These are phyloP conservation scores for Styela plicata DNA, from an alignment of 23 tunicate species.

Conservation along the genomic window DNA sequence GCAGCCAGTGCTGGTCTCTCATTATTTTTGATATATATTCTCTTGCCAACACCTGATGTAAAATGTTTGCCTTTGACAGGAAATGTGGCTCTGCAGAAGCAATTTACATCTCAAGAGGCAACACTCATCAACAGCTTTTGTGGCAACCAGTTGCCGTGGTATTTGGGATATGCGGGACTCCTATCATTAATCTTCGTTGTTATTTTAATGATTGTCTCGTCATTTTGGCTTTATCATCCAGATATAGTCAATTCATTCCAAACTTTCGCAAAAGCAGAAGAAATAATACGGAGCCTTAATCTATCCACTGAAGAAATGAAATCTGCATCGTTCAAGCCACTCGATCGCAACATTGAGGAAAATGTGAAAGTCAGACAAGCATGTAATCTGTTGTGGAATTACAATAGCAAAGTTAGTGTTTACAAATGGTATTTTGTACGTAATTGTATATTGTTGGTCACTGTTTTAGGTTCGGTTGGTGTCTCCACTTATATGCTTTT, in stretches of 20 bases:
- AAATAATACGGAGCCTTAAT: not conserved
- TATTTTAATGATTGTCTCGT: not conserved
- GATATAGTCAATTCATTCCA: not conserved
- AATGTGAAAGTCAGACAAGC: not conserved
- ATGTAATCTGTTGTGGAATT: not conserved
- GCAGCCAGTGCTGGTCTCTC: not conserved
- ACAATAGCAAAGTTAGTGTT: not conserved
- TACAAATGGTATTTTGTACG: not conserved
- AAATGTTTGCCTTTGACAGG: not conserved
- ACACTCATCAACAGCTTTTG: not conserved
- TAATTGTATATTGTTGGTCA: not conserved
- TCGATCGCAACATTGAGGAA: not conserved
- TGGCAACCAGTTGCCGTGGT: not conserved
- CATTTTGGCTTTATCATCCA: not conserved
- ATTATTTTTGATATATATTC: no score
- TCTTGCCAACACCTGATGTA: not conserved
- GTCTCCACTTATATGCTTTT: not conserved
- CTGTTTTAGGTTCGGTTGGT: not conserved
- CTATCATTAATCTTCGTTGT: not conserved
- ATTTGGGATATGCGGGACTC: not conserved
- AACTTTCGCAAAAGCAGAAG: not conserved
- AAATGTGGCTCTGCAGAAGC: not conserved
- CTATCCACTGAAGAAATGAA: not conserved
- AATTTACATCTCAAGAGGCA: not conserved
- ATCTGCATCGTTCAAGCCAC: not conserved